Base-by-base conservation (phyloP, 2,797 vertebrate genomes). In the Pangasius sanitwongsei region DNA sequence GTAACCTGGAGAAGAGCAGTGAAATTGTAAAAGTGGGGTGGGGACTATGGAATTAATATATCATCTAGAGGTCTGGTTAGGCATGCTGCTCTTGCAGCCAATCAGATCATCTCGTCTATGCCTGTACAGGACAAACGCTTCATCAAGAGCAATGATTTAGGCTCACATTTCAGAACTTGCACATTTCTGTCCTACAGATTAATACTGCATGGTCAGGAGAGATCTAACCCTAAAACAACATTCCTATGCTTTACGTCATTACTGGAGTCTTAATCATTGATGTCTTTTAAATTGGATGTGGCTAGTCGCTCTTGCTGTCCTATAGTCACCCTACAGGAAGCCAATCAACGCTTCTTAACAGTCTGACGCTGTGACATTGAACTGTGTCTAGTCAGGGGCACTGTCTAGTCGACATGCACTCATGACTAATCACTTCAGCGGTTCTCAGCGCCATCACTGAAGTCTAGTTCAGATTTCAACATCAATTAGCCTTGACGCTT, bases 381-480 rank as follows among this genome's bases (percentile, higher is more conserved):
- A 67, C 37, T 31, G 61, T 8, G 82, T n/a, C 59, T 83, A 28
- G 82, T 84, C 82, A 50, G 34, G 82, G 28, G 15, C 61, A 31
- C 85, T 13, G 25, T 44, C 25, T 61, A 61, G 70, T 75, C 85
- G 8, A 37, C 34, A 48, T n/a, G 16, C 57, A 87, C 28, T 80
- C 31, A 28, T 65, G 63, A 81, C 77, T 87, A 53, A 87, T 70
- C 65, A 70, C 77, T 69, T 82, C 50, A 70, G 65, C 6, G 3
- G 15, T 50, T 50, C 87, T 74, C 53, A 11, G 16, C 41, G n/a
- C 23, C 50, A 0, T 57, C 63, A 8, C 61, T 20, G 25, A 31
- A 3, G 59, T 87, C 41, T 37, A 57, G 50, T 70, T 55, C 65
- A 81, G 77, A 82, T 81, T 87, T 81, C 23, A 80, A 20, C 86